Percentiles rank a stretch among this genome's conserved stretches.
These are phyloP conservation scores for Bambusicola thoracicus DNA, from an alignment of 2,113 vertebrate genomes.

Conservation along the genomic window DNA sequence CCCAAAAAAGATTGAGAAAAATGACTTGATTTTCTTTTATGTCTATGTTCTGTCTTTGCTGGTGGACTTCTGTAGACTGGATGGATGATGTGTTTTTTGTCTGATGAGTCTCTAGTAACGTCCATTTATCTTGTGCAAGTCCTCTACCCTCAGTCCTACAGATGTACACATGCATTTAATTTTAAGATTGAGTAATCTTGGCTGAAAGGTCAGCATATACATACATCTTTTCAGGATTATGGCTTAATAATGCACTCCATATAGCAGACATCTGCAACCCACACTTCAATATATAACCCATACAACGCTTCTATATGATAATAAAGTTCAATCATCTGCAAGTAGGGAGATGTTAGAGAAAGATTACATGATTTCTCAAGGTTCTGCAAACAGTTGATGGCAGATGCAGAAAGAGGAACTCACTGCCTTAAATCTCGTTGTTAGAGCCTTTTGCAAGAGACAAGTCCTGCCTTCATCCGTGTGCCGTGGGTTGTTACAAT, in stretches of 20 bases:
- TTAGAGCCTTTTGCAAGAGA: neutral
- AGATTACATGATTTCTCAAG: slow-evolving; percentile 30
- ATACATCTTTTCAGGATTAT: slow-evolving; percentile 27
- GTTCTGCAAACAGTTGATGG: slow-evolving; percentile 4
- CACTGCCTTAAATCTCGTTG: neutral
- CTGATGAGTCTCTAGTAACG: slow-evolving; percentile 31
- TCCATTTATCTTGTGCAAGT: slow-evolving; percentile 34
- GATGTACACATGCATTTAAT: slow-evolving; percentile 55
- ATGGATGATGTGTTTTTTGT: slow-evolving; percentile 48
- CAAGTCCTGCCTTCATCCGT: neutral
- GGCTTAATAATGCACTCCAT: slow-evolving; percentile 51
- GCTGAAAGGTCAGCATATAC: slow-evolving; percentile 17
- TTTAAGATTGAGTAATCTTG: slow-evolving; percentile 50
- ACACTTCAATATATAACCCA: slow-evolving; percentile 22
- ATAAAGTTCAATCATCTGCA: slow-evolving; percentile 40
- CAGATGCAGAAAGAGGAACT: slow-evolving; percentile 16
- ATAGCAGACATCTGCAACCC: slow-evolving; percentile 55
- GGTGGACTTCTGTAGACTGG: neutral
- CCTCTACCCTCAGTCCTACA: slow-evolving; percentile 8
- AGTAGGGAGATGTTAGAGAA: slow-evolving; percentile 25
- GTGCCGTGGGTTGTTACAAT: neutral
- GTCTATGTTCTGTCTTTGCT: slow-evolving; percentile 4
- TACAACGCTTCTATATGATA: neutral
- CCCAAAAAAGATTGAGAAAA: neutral
- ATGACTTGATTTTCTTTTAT: slow-evolving; percentile 18